These are phyloP conservation scores for Xiphorhynchus elegans DNA, from an alignment of 2,113 vertebrate genomes.

Conservation along the genomic window DNA sequence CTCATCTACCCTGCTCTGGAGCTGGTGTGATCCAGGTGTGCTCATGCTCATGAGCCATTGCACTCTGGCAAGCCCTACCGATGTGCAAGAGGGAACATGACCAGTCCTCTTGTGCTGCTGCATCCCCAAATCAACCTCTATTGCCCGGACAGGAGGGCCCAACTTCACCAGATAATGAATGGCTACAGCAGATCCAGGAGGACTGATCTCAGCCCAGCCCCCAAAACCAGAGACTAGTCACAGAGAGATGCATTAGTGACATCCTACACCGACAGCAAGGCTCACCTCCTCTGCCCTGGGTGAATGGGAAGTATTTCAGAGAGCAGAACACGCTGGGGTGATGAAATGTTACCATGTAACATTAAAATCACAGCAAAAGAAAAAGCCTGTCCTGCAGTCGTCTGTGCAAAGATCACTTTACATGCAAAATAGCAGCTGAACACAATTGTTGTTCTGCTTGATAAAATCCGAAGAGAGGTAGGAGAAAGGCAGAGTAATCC, in stretches of 20 bases:
- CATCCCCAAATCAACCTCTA: not conserved
- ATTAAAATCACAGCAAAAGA: not conserved
- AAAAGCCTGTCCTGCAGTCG: slow-evolving; percentile 21
- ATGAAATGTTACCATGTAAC: not conserved
- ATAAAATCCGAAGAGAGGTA: not conserved
- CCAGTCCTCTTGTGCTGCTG: not conserved
- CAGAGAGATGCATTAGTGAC: not conserved
- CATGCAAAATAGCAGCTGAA: slow-evolving; percentile 30
- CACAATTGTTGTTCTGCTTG: slow-evolving; percentile 50
- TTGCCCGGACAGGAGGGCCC: not conserved
- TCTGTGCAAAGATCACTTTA: not conserved
- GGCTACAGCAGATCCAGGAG: not conserved
- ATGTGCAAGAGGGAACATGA: not conserved
- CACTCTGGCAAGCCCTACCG: not conserved
- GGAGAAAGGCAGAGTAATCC: not conserved
- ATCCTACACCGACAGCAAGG: not conserved
- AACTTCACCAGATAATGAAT: not conserved
- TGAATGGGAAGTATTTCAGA: not conserved
- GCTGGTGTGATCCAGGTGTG: not conserved
- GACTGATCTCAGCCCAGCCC: not conserved
- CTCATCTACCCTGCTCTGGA: not conserved
- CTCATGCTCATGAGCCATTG: not conserved
- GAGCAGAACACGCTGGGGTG: not conserved
- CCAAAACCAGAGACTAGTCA: fast-evolving
- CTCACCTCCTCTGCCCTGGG: not conserved